Conservation (phyloP, 1,140 invertebrate species). For the Radopholus similis region DNA sequence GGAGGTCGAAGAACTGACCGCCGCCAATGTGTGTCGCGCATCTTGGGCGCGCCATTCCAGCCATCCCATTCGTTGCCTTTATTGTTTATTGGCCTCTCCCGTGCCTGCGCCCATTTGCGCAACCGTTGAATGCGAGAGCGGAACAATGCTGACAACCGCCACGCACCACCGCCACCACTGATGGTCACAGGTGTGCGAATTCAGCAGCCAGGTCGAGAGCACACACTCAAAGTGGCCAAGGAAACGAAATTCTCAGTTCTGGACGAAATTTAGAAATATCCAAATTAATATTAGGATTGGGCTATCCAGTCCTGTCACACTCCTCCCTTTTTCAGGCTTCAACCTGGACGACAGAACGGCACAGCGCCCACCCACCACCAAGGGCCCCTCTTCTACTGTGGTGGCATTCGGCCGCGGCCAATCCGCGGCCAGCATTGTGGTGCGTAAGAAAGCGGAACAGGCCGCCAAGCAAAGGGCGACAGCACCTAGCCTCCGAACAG, state of each 20-base stretch:
- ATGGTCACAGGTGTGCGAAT: no score
- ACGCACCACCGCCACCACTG: no score
- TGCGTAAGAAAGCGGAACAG: neutral
- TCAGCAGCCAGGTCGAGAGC: neutral
- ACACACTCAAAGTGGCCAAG: neutral
- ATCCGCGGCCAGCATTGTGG: neutral
- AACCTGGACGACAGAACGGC: neutral
- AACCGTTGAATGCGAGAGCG: no score
- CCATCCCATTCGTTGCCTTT: no score
- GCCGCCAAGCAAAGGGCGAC: neutral
- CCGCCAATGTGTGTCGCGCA: no score
- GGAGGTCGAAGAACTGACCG: no score
- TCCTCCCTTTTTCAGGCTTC: neutral
- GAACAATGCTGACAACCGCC: no score
- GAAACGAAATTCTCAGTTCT: neutral
- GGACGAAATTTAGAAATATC: no score
- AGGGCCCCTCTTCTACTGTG: no score
- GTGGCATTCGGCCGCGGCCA: neutral
- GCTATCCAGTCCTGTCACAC: neutral
- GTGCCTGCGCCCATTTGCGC: no score
- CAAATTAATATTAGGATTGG: neutral
- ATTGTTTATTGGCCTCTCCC: no score
- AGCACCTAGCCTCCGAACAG: neutral
- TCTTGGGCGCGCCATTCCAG: no score
- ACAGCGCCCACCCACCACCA: neutral